A percentile compares a stretch with the other conserved stretches of the same genome.
phyloP scores from a whole-genome alignment of 2,113 vertebrate species.

The Pipra filicauda region DNA sequence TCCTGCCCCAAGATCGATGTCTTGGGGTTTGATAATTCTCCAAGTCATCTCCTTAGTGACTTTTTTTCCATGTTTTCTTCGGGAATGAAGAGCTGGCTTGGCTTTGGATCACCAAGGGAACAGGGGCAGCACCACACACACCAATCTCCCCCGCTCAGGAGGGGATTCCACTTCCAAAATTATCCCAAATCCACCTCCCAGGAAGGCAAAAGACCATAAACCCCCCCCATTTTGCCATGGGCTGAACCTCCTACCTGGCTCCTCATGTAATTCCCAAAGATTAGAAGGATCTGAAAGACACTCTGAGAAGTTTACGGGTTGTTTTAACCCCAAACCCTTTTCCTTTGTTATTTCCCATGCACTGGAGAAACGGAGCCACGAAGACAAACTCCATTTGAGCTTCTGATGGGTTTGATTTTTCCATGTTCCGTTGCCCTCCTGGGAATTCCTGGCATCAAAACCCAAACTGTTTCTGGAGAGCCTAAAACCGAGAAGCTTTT shows the following conservation, averaged over 20 bases:
- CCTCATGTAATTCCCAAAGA: background rate
- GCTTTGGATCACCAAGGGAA: background rate
- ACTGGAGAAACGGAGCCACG: background rate
- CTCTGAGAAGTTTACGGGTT: background rate
- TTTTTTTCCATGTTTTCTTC: background rate
- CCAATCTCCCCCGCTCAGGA: background rate
- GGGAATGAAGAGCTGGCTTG: fast-evolving
- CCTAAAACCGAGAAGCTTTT: background rate
- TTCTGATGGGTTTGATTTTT: background rate
- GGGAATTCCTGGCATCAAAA: background rate
- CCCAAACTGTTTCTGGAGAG: background rate
- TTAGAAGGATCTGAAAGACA: background rate
- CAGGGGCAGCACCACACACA: fast-evolving
- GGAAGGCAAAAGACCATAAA: background rate
- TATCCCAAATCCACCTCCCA: fast-evolving
- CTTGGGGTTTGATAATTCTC: background rate
- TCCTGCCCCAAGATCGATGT: background rate
- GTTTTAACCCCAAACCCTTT: background rate
- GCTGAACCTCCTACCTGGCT: background rate
- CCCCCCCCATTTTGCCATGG: background rate
- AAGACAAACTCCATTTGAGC: background rate
- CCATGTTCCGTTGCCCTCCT: background rate
- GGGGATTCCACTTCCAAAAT: background rate
- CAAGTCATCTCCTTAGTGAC: background rate
- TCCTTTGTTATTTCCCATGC: background rate